Evolutionary conservation across 2,888 invertebrate genomes (phyloP), one percentile per base, ranked within the genome.

Genomic region (Spilarctia lutea): DNA sequence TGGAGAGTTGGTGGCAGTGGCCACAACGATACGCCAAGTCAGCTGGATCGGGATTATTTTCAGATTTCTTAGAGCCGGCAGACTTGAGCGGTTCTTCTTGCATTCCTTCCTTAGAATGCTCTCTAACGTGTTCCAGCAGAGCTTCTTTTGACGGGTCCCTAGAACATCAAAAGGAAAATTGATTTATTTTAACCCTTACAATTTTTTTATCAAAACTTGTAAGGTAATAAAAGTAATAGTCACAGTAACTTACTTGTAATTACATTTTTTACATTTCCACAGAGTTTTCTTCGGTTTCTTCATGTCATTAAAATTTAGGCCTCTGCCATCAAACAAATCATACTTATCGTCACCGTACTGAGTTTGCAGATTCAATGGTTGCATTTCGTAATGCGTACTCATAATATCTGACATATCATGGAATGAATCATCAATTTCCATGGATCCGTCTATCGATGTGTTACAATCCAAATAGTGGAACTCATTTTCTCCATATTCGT

Each of bases 241-340:
- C 11, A 33, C 16, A 67, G 24, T 42, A 18, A 94, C 96, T 96
- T 92, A 98, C 98, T 97, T 97, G 93, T 98, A 99, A 90, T 97
- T 97, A 93, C 99, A 99, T 89, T 98, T 98, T 93, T 98, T 98
- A 93, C 99, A 99, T 91, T 98, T 98, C 97, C 98, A 98, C 85
- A 97, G 93, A 24, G 98, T 98, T 87, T 97, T 97, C 93, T 97
- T 98, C 65, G 96, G 86, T 96, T 97, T 87, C 93, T 96, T 90
- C 79, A 88, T 78, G 77, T 93, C 95, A 84, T 78, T 81, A 0
- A 95, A 93, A 87, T 80, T 79, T 10, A 95, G 93, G 87, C 79
- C 86, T 74, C 85, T 86, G 66, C 85, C 86, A 72, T 88, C 93
- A 84, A 86, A 83, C 78, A 78, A 78, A 52, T 90, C 91, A 75